Conservation (phyloP, 2,888 invertebrate species). For the Camptogramma bilineatum region DNA sequence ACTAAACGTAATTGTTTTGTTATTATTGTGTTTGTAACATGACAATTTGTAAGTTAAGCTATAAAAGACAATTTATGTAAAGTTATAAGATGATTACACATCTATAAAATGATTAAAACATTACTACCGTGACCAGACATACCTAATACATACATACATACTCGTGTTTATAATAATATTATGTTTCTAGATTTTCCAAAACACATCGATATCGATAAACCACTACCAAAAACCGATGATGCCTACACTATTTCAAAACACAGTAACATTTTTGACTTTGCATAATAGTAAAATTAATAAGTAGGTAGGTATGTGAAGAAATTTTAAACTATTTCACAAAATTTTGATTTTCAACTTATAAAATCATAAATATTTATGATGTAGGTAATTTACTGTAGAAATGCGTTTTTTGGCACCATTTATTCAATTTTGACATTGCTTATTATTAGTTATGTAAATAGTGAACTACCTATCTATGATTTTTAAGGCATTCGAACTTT, state of each 20-base stretch:
- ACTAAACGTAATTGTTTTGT: too few species aligned
- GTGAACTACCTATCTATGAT: neutral
- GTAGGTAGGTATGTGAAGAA: conserved; percentile 4
- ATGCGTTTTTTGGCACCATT: neutral
- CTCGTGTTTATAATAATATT: too few species aligned
- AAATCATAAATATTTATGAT: conserved; percentile 4
- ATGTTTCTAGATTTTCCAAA: too few species aligned
- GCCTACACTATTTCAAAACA: conserved; percentile 14
- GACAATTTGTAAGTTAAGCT: too few species aligned
- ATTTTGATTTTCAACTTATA: conserved; percentile 10
- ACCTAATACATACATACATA: too few species aligned
- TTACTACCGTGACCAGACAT: too few species aligned
- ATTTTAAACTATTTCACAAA: conserved; percentile 15
- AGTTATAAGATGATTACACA: too few species aligned
- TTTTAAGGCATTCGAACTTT: too few species aligned
- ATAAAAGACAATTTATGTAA: too few species aligned
- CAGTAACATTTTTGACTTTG: conserved; percentile 6
- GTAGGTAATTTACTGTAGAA: neutral
- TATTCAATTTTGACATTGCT: neutral
- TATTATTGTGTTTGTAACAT: too few species aligned
- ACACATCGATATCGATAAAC: conserved; percentile 1
- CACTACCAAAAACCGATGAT: neutral
- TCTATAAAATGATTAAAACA: too few species aligned
- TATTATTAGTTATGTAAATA: neutral
- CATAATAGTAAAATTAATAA: conserved; percentile 1